A percentile compares a stretch with the other conserved stretches of the same genome.
Evolutionary conservation across 1,140 invertebrate genomes (phyloP).

Genomic region (Drosophila willistoni): DNA sequence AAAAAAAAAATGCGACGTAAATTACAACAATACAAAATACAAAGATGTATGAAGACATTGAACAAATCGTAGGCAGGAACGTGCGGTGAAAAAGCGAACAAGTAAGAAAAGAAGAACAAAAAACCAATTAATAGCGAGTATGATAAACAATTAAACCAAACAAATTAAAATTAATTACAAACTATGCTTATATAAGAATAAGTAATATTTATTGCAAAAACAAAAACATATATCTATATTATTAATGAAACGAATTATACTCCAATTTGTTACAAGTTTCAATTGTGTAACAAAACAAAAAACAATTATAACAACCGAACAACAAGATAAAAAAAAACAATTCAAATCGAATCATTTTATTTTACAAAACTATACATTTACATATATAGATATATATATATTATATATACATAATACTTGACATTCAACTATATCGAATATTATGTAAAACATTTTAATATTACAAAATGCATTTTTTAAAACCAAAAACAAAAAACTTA

Average conservation of each 20-base stretch:
- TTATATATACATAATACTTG: slow-evolving; percentile 31
- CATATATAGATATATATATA: slow-evolving; percentile 23
- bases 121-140: slow-evolving; percentile 74
- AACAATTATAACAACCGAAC: slow-evolving; percentile 44
- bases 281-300: slow-evolving; percentile 35
- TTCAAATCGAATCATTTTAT: slow-evolving; percentile 42
- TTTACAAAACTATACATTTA: slow-evolving; percentile 32
- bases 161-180: slow-evolving; percentile 74
- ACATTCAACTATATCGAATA: slow-evolving; percentile 12
- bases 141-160: slow-evolving; percentile 73
- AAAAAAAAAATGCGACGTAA: slow-evolving; percentile 48
- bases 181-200: slow-evolving; percentile 59
- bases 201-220: slow-evolving; percentile 49
- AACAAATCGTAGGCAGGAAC: slow-evolving; percentile 83
- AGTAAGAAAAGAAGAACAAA: slow-evolving; percentile 46
- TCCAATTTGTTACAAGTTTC: slow-evolving; percentile 72
- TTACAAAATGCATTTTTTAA: slow-evolving; percentile 19
- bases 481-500: slow-evolving; percentile 2
- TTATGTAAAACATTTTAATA: slow-evolving; percentile 18
- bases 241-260: slow-evolving; percentile 71
- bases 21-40: slow-evolving; percentile 70
- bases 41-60: slow-evolving; percentile 67
- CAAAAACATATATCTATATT: slow-evolving; percentile 29
- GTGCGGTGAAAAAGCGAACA: slow-evolving; percentile 78
- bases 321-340: slow-evolving; percentile 8